Base-by-base conservation (phyloP, 1,140 invertebrate species). In the Lutraria rhynchaena region DNA sequence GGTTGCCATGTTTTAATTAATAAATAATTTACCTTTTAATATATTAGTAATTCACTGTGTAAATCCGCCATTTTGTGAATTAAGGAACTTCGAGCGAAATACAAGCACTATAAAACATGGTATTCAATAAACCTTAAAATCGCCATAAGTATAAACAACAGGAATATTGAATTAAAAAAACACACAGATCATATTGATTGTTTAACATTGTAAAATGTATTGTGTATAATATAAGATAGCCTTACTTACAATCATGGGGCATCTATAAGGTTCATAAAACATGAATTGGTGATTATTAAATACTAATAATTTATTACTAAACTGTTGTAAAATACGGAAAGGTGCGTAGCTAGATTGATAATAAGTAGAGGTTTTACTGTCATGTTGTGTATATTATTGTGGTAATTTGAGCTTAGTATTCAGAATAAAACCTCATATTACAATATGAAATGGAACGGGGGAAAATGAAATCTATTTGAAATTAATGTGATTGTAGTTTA, bases 261-360 rank as follows among this genome's bases (percentile, higher is more conserved):
- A 67, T 67, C 44, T 67, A 15, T 22, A 29, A 15, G 63, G 63
- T 46, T 49, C 63, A n/a, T 46, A 29, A 22, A 46, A 24, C 31
- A 15, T 29, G 13, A 65, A 65, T 46, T 65, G 41, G 41, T 65
- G 37, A 65, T 65, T 61, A 61, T 61, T 35, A 57, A 57, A 63
- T 63, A 41, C 37, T 15, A 41, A 41, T 41, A 41, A 41, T 7
- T 41, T 7, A 15, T 7, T 41, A 5, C 5, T 7, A 41, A 5
- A 7, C 15, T 41, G 15, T 41, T 41, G 37, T 41, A 15, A 41
- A 41, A 41, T 63, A 41, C 44, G 35, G 24, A 57, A 22, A 41
- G 37, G 37, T 15, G 37, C 22, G 41, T 44, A 65, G 22, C 17
- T 13, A 3, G 5, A n/a, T n/a, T n/a, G n/a, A n/a, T n/a, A n/a